Evolutionary conservation across 2,113 vertebrate genomes (phyloP).

Genomic region (Cyprinus carpio): DNA sequence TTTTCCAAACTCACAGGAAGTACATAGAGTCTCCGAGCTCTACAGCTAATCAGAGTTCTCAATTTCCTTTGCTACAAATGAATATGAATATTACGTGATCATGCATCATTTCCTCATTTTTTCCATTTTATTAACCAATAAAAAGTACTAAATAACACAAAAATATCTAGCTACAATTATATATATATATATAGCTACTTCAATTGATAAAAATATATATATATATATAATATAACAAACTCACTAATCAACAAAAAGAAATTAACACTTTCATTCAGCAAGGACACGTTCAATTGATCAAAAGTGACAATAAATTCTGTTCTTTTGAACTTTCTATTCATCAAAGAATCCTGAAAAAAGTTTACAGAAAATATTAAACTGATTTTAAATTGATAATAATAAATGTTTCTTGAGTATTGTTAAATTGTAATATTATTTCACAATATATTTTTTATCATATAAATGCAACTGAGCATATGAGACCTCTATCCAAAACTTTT

Average conservation of each 20-base stretch:
- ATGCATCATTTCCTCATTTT: background rate
- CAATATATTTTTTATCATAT: too few species aligned
- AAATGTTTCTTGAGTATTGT: background rate
- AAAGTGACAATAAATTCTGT: background rate
- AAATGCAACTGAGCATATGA: too few species aligned
- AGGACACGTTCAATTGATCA: background rate
- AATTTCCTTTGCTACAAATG: background rate
- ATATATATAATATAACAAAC: too few species aligned
- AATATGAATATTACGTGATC: background rate
- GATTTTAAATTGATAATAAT: background rate
- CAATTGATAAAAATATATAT: too few species aligned
- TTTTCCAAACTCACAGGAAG: constrained; percentile 54
- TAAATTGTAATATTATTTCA: background rate
- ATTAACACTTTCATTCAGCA: background rate
- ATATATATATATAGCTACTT: too few species aligned
- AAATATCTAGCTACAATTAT: too few species aligned
- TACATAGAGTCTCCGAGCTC: background rate
- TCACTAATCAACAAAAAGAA: too few species aligned
- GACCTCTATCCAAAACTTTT: too few species aligned
- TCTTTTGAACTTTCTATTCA: background rate
- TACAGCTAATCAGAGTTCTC: background rate
- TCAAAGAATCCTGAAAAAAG: background rate
- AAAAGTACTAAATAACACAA: background rate
- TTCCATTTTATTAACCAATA: background rate
- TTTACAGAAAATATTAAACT: too few species aligned